A percentile compares a stretch with the other conserved stretches of the same genome.
These are phyloP conservation scores for Drosophila buzzatii DNA, from an alignment of 2,888 invertebrate species.

Conservation along the genomic window DNA sequence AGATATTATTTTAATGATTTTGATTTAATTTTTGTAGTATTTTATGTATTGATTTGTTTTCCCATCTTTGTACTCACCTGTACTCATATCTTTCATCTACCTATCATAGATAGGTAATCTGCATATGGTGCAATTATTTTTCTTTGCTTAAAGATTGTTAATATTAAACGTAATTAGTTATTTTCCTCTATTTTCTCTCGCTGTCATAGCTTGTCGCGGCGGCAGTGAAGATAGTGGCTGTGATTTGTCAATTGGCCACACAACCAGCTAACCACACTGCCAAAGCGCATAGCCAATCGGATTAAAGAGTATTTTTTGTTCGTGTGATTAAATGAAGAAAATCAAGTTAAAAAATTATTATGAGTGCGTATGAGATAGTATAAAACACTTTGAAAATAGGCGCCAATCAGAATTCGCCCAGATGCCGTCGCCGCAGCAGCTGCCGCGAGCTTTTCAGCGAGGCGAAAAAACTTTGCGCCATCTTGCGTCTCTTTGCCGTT, in stretches of 20 bases:
- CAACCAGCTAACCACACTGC: constrained; percentile 99
- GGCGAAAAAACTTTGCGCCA: constrained; percentile 56
- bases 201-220: constrained; percentile 88
- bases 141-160: background rate
- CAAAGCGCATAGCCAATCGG: constrained; percentile 89
- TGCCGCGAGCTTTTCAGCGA: constrained; percentile 37
- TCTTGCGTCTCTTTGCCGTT: constrained; percentile 50
- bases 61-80: too few species aligned
- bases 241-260: constrained; percentile 88
- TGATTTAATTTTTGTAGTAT: too few species aligned
- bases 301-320: constrained; percentile 20
- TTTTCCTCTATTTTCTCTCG: constrained; percentile 1
- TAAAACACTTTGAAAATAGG: constrained; percentile 22
- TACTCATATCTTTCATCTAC: too few species aligned
- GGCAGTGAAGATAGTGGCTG: constrained; percentile 99
- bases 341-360: constrained; percentile 11
- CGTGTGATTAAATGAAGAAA: constrained; percentile 7
- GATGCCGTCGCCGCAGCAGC: background rate
- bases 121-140: background rate
- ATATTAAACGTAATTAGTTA: too few species aligned
- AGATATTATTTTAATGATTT: too few species aligned
- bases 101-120: too few species aligned
- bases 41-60: too few species aligned
- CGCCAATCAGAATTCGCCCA: constrained; percentile 27
- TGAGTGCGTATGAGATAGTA: background rate